phyloP scores from a whole-genome alignment of 2,113 vertebrate species.

The Conger conger region DNA sequence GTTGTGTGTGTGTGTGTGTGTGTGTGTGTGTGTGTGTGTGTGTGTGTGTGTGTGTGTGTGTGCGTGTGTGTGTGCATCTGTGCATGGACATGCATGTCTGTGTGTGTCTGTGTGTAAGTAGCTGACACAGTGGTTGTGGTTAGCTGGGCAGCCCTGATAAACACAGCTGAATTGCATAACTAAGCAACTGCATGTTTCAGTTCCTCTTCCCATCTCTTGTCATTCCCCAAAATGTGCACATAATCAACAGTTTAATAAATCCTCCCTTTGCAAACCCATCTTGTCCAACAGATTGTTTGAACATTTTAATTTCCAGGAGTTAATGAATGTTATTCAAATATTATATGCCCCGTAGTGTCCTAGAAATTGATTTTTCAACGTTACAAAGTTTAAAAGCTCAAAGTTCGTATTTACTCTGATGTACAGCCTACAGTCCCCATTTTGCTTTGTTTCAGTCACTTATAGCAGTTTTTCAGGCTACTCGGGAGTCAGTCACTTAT shows the following conservation, averaged over 20 bases:
- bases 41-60: background rate
- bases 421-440: too few species aligned
- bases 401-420: too few species aligned
- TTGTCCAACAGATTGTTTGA: background rate
- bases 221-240: background rate
- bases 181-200: constrained; percentile 40
- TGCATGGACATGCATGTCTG: too few species aligned
- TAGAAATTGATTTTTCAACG: too few species aligned
- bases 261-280: background rate
- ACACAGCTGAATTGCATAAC: constrained; percentile 44
- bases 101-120: too few species aligned
- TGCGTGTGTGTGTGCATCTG: background rate
- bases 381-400: too few species aligned
- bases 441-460: too few species aligned
- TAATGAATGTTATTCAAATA: too few species aligned
- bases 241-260: background rate
- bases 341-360: too few species aligned
- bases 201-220: constrained; percentile 53
- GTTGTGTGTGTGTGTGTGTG: background rate
- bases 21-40: background rate
- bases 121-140: constrained; percentile 15
- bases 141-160: constrained; percentile 35
- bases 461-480: too few species aligned
- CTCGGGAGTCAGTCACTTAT: too few species aligned
- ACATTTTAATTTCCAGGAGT: too few species aligned